These are phyloP conservation scores for Gopherus flavomarginatus DNA, from an alignment of 2,113 vertebrate genomes.

Conservation along the genomic window DNA sequence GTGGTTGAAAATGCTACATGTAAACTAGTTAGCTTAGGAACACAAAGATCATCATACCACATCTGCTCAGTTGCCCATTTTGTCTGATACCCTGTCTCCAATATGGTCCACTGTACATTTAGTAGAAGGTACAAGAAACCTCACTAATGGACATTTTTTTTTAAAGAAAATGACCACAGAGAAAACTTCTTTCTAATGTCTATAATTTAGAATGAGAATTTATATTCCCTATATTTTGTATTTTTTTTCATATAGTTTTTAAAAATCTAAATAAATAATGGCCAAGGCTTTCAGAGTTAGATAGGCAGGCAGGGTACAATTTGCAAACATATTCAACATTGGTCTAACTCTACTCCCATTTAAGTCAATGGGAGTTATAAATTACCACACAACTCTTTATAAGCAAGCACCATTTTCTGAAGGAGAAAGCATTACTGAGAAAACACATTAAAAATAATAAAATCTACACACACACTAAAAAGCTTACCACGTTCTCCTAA, in stretches of 20 bases:
- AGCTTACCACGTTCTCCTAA: background rate
- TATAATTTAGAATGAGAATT: background rate
- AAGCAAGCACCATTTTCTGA: background rate
- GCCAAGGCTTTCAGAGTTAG: background rate
- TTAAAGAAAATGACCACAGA: background rate
- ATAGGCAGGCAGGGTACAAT: background rate
- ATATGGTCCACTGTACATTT: background rate
- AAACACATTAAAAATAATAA: background rate
- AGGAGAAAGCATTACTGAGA: background rate
- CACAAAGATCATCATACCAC: background rate
- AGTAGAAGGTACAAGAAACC: background rate
- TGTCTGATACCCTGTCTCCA: background rate
- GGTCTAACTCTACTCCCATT: background rate
- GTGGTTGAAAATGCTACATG: background rate
- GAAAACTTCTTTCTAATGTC: background rate
- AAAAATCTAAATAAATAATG: background rate
- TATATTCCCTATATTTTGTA: background rate
- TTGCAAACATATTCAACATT: background rate
- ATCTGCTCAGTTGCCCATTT: background rate
- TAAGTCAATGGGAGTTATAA: background rate
- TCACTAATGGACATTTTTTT: background rate
- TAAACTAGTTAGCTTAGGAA: background rate
- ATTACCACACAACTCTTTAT: background rate
- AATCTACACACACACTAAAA: background rate
- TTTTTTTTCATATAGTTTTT: background rate